phyloP scores from a whole-genome alignment of 2,888 invertebrate species.

The Leptopilina drosophilae region DNA sequence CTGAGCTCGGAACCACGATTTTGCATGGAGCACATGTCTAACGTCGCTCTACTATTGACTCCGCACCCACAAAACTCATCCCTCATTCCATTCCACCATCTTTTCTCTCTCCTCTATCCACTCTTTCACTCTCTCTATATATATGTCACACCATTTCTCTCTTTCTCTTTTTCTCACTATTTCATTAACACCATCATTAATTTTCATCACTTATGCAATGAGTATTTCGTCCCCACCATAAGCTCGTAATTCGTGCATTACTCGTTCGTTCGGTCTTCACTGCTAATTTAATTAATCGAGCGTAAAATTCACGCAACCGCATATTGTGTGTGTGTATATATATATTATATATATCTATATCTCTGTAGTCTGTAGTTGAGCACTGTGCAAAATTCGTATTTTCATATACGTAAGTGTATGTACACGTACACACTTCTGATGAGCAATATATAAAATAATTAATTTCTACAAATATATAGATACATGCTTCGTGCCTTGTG shows the following conservation, averaged over 20 bases:
- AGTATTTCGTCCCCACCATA: conserved; percentile 22
- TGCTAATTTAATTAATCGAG: conserved; percentile 38
- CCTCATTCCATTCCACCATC: conserved; percentile 3
- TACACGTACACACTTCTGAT: conserved; percentile 18
- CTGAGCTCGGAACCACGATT: conserved; percentile 85
- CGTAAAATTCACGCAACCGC: conserved; percentile 31
- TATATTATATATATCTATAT: too few relatives aligned
- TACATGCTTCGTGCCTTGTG: conserved; percentile 21
- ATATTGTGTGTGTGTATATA: conserved; percentile 1
- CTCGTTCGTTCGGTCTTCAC: conserved; percentile 38
- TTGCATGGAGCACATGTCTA: conserved; percentile 86
- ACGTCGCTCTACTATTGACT: conserved; percentile 79
- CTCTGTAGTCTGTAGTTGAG: conserved; percentile 23
- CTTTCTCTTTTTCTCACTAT: neutral
- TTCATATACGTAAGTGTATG: conserved; percentile 18
- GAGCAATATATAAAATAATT: conserved; percentile 14
- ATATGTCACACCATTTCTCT: neutral
- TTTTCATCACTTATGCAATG: conserved; percentile 30
- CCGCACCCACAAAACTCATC: conserved; percentile 63
- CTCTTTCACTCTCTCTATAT: neutral
- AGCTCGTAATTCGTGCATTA: conserved; percentile 37
- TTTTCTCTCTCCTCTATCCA: conserved; percentile 30
- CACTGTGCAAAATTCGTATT: conserved; percentile 27
- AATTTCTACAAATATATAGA: too few relatives aligned
- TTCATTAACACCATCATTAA: conserved; percentile 9